Conservation (phyloP, 2,888 invertebrate species). For the Neelides folsomi region DNA sequence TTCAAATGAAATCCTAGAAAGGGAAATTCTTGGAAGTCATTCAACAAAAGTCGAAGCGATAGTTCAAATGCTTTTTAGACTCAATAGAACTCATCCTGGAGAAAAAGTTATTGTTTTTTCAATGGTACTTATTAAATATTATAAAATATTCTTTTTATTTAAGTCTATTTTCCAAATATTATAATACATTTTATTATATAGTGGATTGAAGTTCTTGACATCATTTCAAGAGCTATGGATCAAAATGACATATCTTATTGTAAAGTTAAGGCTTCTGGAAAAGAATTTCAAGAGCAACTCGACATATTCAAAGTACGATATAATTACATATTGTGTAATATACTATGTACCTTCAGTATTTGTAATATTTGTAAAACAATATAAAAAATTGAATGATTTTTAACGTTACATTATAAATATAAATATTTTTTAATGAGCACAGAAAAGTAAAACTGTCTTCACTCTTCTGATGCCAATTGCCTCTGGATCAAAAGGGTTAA, state of each 20-base stretch:
- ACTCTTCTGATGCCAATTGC: conserved; percentile 54
- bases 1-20: no score
- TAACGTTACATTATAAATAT: conserved; percentile 1
- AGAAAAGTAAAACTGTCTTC: conserved; percentile 33
- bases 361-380: no score
- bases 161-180: no score
- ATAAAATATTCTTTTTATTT: no score
- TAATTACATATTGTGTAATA: no score
- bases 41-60: conserved; percentile 58
- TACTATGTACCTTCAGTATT: no score
- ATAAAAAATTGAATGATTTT: no score
- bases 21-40: conserved; percentile 44
- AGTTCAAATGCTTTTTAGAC: conserved; percentile 45
- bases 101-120: conserved; percentile 64
- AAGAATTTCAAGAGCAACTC: conserved; percentile 39
- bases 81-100: conserved; percentile 43
- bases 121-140: no score
- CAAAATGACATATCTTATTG: conserved; percentile 43
- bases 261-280: conserved; percentile 35
- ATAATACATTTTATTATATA: conserved; percentile 24
- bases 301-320: conserved; percentile 45
- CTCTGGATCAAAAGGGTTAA: conserved; percentile 62
- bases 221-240: conserved; percentile 44
- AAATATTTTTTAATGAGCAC: background rate
- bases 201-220: conserved; percentile 42